Percentiles rank a stretch among this genome's conserved stretches.
Evolutionary conservation across 2,888 invertebrate species (phyloP).

Genomic region (Pyrgus malvae): DNA sequence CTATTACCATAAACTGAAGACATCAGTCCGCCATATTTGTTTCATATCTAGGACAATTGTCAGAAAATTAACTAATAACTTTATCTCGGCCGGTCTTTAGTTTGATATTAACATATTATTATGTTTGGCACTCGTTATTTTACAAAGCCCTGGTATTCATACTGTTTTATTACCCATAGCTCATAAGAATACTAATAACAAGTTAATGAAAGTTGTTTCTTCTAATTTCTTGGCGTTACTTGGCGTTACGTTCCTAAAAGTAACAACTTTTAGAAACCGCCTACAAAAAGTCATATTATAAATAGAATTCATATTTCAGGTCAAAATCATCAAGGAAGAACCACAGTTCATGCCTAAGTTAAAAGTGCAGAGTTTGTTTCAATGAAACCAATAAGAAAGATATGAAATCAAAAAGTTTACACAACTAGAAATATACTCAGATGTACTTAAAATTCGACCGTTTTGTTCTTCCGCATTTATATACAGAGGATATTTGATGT

Average conservation of each 20-base stretch:
- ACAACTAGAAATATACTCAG: background rate
- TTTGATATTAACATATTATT: too few relatives aligned
- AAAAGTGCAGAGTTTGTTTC: slow-evolving; percentile 72
- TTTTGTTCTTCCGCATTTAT: slow-evolving; percentile 13
- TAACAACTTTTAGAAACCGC: background rate
- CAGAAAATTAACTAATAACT: too few relatives aligned
- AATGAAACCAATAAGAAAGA: slow-evolving; percentile 45
- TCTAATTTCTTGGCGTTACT: background rate
- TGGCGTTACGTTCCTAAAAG: background rate
- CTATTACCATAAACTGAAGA: too few relatives aligned
- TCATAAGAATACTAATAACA: too few relatives aligned
- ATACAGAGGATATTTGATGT: slow-evolving; percentile 5
- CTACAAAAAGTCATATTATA: too few relatives aligned
- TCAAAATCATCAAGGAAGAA: slow-evolving; percentile 59
- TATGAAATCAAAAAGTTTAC: background rate
- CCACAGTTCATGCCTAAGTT: slow-evolving; percentile 67
- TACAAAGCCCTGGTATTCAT: too few relatives aligned
- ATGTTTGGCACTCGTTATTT: too few relatives aligned
- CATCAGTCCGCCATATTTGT: too few relatives aligned
- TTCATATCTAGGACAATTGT: too few relatives aligned
- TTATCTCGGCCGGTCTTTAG: too few relatives aligned
- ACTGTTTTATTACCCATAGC: too few relatives aligned
- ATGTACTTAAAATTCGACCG: slow-evolving; percentile 8
- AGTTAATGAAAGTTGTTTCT: too few relatives aligned
- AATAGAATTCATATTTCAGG: slow-evolving; percentile 54